These are phyloP conservation scores for Salarias fasciatus DNA, from an alignment of 2,797 vertebrate genomes.

Conservation along the genomic window DNA sequence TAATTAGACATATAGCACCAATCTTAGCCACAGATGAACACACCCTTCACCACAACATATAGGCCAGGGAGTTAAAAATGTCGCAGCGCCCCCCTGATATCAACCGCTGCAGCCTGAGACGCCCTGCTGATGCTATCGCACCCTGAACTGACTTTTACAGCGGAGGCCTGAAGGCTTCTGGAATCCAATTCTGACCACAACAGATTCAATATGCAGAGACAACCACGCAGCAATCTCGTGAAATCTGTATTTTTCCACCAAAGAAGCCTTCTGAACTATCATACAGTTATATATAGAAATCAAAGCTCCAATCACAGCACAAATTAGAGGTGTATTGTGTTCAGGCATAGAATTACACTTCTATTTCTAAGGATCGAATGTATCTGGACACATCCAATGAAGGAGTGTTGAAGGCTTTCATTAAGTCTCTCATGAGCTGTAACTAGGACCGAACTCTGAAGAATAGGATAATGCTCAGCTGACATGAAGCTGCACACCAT, in stretches of 20 bases:
- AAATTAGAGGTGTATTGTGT: constrained; percentile 66
- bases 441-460: constrained; percentile 36
- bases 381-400: constrained; percentile 38
- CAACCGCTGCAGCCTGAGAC: constrained; percentile 46
- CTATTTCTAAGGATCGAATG: constrained; percentile 71
- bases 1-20: constrained; percentile 83
- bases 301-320: constrained; percentile 54
- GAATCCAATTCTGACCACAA: constrained; percentile 42
- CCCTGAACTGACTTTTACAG: constrained; percentile 58
- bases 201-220: constrained; percentile 29
- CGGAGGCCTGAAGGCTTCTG: constrained; percentile 24
- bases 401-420: constrained; percentile 57
- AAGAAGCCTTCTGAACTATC: constrained; percentile 38
- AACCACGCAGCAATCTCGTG: constrained; percentile 13
- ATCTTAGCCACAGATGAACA: constrained; percentile 72
- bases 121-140: constrained; percentile 45
- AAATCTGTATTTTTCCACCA: constrained; percentile 37
- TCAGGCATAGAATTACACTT: constrained; percentile 72
- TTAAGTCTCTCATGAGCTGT: constrained; percentile 55
- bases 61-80: constrained; percentile 71
- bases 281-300: constrained; percentile 65
- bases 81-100: constrained; percentile 54
- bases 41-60: constrained; percentile 79
- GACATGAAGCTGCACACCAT: constrained; percentile 51
- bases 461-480: constrained; percentile 55